Evolutionary conservation across 1,140 invertebrate species (phyloP).

Genomic region (Melipona quadrifasciata): DNA sequence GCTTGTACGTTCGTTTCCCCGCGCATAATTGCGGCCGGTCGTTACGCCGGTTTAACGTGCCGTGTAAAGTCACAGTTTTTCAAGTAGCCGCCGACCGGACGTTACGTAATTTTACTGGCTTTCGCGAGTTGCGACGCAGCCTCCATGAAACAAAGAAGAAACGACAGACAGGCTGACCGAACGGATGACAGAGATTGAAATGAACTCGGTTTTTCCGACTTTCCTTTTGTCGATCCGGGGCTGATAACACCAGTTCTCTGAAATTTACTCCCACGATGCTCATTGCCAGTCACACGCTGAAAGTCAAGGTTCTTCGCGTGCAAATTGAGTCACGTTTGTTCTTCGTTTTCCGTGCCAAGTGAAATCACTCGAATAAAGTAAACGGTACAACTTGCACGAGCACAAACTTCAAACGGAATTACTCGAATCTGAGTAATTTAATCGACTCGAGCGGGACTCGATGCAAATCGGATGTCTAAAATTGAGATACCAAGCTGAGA

Average conservation of each 20-base stretch:
- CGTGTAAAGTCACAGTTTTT: conserved; percentile 77
- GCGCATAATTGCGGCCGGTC: conserved; percentile 76
- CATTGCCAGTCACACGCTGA: too few species aligned
- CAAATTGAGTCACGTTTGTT: too few species aligned
- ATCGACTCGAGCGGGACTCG: not conserved
- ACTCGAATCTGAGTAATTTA: not conserved
- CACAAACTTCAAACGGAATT: not conserved
- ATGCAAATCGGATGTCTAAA: not conserved
- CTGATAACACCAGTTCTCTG: too few species aligned
- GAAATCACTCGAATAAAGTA: too few species aligned
- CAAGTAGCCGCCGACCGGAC: conserved; percentile 68
- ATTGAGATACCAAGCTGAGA: not conserved
- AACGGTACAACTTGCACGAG: not conserved
- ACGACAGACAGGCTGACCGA: not conserved
- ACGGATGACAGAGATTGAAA: not conserved
- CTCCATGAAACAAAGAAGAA: conserved; percentile 35
- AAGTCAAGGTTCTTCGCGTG: too few species aligned
- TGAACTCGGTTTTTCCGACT: not conserved
- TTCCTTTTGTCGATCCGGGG: not conserved
- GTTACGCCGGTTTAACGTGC: conserved; percentile 74
- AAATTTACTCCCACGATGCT: too few species aligned
- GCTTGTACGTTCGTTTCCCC: conserved; percentile 60
- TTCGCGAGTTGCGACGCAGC: conserved; percentile 36
- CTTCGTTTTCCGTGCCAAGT: too few species aligned
- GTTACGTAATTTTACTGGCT: conserved; percentile 71